A percentile compares a stretch with the other conserved stretches of the same genome.
Conservation (phyloP, 2,888 invertebrate species). For the Phyllotreta cruciferae region DNA sequence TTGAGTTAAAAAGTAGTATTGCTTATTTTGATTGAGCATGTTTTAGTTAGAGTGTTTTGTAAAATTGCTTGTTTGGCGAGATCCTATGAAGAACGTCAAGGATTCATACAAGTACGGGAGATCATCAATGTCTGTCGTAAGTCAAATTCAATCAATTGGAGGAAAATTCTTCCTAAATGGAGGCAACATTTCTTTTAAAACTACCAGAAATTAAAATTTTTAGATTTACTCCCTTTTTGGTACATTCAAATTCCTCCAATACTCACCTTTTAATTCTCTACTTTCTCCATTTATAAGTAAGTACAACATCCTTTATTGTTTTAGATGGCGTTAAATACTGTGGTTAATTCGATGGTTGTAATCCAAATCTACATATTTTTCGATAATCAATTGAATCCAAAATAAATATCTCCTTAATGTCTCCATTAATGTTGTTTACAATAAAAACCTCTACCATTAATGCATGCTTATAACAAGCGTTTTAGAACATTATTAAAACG, state of each 20-base stretch:
- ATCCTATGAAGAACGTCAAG: constrained; percentile 27
- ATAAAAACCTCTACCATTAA: not conserved
- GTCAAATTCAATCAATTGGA: no score
- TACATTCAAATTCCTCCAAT: no score
- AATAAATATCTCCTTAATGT: not conserved
- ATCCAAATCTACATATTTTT: constrained; percentile 28
- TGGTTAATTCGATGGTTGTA: constrained; percentile 22
- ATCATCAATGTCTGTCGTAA: constrained; percentile 24
- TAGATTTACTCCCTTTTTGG: no score
- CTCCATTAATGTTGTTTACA: not conserved
- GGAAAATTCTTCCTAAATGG: no score
- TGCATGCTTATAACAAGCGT: no score
- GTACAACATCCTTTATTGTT: no score
- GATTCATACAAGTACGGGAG: constrained; percentile 26
- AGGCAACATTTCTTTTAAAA: no score
- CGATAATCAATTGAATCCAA: not conserved
- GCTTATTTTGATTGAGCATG: not conserved
- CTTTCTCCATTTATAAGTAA: no score
- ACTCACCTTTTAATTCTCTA: no score
- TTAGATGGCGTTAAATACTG: not conserved
- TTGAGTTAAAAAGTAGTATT: no score
- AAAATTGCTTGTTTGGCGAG: constrained; percentile 30
- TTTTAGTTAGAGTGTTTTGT: constrained; percentile 36
- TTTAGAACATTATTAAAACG: no score
- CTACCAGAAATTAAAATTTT: no score